Base-by-base conservation (phyloP, 1,140 invertebrate species). In the Adelges cooleyi region DNA sequence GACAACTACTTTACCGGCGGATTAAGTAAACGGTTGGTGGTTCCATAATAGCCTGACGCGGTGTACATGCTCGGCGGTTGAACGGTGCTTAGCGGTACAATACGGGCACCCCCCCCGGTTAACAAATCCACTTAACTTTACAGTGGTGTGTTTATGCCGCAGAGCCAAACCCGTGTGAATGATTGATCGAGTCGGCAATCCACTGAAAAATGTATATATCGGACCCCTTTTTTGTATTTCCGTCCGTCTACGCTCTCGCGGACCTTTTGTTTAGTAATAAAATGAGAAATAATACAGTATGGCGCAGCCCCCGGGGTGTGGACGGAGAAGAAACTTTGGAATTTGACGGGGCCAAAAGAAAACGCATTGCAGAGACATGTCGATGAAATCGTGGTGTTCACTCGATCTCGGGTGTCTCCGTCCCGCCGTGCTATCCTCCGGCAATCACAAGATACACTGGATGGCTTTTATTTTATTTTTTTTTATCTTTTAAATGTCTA, bases 121-220 rank as follows among this genome's bases (percentile, higher is more conserved):
- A n/a, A 62, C 56, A 62, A 46, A 62, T 62, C 56, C 56, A 62
- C 56, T 62, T 29, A 62, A 62, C 42, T 62, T 62, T 46, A 62
- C 56, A 62, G 23, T 23, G 56, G 23, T 23, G 56, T 46, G 56
- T 62, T 48, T 46, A 62, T 62, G 42, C 54, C 20, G 20, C 15
- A 38, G 38, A 44, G 15, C n/a, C 23, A 4, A n/a, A n/a, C 10
- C 23, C 11, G 38, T 33, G 56, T 33, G 42, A 62, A 62, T 62
- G 56, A 62, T 62, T 62, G 56, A 62, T 62, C 42, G 56, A 27
- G 25, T 46, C 11, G 40, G 15, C 17, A 29, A 29, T 22, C 56
- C 17, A 48, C 56, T 33, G 42, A 62, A 62, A 62, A 62, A 17
- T 25, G 18, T 17, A 25, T 62, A 23, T 62, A 33, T 62, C 15